Base-by-base conservation (phyloP, 2,797 vertebrate genomes). In the Betta splendens region DNA sequence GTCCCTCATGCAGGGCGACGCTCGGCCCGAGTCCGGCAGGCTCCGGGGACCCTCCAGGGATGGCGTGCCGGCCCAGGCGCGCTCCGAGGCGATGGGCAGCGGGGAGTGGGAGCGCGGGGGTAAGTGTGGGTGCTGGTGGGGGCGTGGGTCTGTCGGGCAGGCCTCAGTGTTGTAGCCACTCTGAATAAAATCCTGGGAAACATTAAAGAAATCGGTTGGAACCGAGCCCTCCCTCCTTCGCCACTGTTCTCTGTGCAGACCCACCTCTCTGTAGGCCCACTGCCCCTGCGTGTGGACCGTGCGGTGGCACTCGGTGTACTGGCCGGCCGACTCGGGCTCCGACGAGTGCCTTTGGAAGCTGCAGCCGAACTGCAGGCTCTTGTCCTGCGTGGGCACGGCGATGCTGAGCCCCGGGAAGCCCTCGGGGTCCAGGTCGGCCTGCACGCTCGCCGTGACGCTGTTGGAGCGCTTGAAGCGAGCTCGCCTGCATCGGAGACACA, bases 231-330 rank as follows among this genome's bases (percentile, higher is more conserved):
- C 21, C 28, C 16, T 23, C 25, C n/a, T 32, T 5, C 8, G 3
- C 0, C 3, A 18, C 4, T 33, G 17, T 2, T 1, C 0, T 29
- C 5, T 5, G 5, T 18, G 42, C 17, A 42, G 33, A 42, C 69
- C 12, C 38, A 88, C 91, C 87, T 98, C 97, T 57, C 95, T 93
- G 90, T 98, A 98, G 10, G 95, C 95, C 97, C 96, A 99, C 84
- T 98, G 96, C 51, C 97, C 96, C 86, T 99, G 97, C 1, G 97
- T 99, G 91, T 99, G 97, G 81, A 99, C 97, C 0, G 97, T 99
- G 80, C 97, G 96, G 87, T 96, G 96, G 91, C 95, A 98, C 80
- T 98, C 96, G 0, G 94, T 91, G 73, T 94, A 97, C 88, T 96
- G 95, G 75, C 94, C 90, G 2, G 94, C 92, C 4, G 94, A 94